Conservation (phyloP, 1,140 invertebrate species). For the Tetramorium parvispinum region DNA sequence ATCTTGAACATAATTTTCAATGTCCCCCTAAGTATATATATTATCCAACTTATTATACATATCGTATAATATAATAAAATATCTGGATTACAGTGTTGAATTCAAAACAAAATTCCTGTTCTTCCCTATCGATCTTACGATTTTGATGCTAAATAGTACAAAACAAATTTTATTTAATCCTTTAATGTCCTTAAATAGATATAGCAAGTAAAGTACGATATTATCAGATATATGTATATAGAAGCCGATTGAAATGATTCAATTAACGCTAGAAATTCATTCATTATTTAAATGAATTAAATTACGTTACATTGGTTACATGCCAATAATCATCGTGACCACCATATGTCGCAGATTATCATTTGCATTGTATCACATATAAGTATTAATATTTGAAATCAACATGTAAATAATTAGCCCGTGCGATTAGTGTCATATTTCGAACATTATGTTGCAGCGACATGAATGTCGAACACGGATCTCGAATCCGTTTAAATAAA, state of each 20-base stretch:
- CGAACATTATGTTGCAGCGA: background rate
- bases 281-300: conserved; percentile 13
- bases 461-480: background rate
- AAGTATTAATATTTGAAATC: conserved; percentile 12
- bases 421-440: background rate
- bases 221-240: too few relatives aligned
- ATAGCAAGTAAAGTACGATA: too few relatives aligned
- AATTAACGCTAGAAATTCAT: background rate
- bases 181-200: too few relatives aligned
- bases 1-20: conserved; percentile 13
- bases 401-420: conserved; percentile 28
- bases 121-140: background rate
- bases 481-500: background rate
- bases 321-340: conserved; percentile 16
- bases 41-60: conserved; percentile 16
- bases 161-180: too few relatives aligned
- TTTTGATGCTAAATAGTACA: background rate
- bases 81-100: background rate
- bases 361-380: background rate
- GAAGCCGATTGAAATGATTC: background rate
- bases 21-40: background rate
- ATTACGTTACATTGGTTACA: conserved; percentile 3
- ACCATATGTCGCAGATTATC: background rate
- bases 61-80: conserved; percentile 20
- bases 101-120: conserved; percentile 16